These are phyloP conservation scores for Tinamus major DNA, from an alignment of 2,797 vertebrate genomes.

Conservation along the genomic window DNA sequence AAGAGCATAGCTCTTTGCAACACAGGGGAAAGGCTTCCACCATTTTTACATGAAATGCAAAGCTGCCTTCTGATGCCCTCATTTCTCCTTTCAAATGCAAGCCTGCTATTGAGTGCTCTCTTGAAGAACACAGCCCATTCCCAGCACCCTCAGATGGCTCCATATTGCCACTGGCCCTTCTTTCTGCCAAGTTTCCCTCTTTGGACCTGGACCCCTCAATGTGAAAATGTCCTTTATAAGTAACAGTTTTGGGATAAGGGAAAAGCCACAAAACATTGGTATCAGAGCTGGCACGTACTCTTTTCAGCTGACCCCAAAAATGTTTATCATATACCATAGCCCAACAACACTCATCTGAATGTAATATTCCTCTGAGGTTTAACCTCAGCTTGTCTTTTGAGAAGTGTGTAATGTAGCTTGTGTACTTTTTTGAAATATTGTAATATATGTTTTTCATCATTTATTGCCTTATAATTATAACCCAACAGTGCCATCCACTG, in stretches of 20 bases:
- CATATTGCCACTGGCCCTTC: background rate
- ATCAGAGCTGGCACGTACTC: background rate
- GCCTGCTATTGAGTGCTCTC: background rate
- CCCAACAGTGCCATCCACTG: slow-evolving; percentile 79
- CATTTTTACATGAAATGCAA: background rate
- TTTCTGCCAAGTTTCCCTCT: background rate
- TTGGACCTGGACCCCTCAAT: background rate
- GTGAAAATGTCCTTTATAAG: background rate
- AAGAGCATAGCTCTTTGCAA: accelerated
- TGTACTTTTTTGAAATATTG: background rate
- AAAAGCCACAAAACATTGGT: background rate
- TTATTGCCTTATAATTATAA: slow-evolving; percentile 73
- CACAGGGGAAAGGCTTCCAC: accelerated
- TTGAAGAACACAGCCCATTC: background rate
- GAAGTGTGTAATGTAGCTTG: background rate
- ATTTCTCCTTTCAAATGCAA: background rate
- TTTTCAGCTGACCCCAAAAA: background rate
- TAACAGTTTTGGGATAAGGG: background rate
- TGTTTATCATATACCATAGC: background rate
- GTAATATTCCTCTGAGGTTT: background rate
- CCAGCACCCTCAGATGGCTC: background rate
- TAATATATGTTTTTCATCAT: slow-evolving; percentile 48
- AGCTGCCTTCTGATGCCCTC: background rate
- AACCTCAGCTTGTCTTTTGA: background rate
- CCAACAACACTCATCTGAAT: background rate